phyloP scores from a whole-genome alignment of 2,113 vertebrate genomes.

The Lampris incognitus region DNA sequence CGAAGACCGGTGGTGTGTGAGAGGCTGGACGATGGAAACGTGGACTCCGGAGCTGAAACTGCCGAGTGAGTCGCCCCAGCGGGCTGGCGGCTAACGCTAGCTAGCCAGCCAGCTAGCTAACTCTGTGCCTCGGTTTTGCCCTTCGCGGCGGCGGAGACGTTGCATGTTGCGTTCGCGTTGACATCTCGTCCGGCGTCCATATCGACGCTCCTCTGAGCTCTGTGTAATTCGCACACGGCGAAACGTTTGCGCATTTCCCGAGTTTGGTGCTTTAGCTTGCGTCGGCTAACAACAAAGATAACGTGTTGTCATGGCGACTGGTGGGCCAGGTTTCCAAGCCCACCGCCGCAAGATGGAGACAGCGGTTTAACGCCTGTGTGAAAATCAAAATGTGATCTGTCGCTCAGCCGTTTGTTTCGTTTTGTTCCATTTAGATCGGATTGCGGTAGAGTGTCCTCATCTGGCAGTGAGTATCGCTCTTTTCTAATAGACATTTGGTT shows the following conservation, averaged over 20 bases:
- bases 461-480: conserved; percentile 65
- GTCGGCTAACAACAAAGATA: conserved; percentile 58
- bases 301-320: conserved; percentile 75
- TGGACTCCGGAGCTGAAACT: conserved; percentile 78
- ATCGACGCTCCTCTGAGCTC: background rate
- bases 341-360: conserved; percentile 71
- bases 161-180: too few relatives aligned
- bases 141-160: too few relatives aligned
- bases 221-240: background rate
- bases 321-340: conserved; percentile 52
- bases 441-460: conserved; percentile 77
- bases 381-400: background rate
- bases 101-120: conserved; percentile 34
- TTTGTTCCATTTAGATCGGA: conserved; percentile 66
- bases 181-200: too few relatives aligned
- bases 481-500: background rate
- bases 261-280: conserved; percentile 15
- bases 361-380: conserved; percentile 3
- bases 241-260: conserved; percentile 16
- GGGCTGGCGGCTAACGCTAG: conserved; percentile 54
- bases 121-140: background rate
- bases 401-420: background rate
- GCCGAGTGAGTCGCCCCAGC: conserved; percentile 79
- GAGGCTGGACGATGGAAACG: conserved; percentile 62
- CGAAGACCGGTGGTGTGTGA: conserved; percentile 32